These are phyloP conservation scores for Neostethus bicornis DNA, from an alignment of 2,797 vertebrate species.

Conservation along the genomic window DNA sequence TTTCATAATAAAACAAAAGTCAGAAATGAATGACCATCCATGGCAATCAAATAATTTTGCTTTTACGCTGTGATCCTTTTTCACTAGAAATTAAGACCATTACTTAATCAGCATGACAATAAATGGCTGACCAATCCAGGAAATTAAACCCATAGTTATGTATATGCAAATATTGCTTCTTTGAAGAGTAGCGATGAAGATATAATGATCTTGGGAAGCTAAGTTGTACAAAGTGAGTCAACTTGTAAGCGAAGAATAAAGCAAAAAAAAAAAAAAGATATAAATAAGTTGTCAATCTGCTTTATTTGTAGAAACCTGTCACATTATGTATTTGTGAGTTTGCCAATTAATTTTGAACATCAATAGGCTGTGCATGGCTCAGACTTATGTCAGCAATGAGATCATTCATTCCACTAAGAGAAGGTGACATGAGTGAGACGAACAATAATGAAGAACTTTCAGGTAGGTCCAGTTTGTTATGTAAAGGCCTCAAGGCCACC, in stretches of 20 bases:
- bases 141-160: too few species aligned
- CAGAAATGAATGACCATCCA: too few species aligned
- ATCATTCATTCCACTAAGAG: slow-evolving; percentile 71
- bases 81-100: too few species aligned
- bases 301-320: slow-evolving; percentile 19
- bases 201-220: too few species aligned
- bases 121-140: too few species aligned
- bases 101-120: too few species aligned
- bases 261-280: slow-evolving; percentile 6
- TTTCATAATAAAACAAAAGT: too few species aligned
- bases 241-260: background rate
- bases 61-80: too few species aligned
- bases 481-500: slow-evolving; percentile 56
- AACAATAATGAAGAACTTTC: slow-evolving; percentile 63
- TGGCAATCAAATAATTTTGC: too few species aligned
- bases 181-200: too few species aligned
- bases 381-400: slow-evolving; percentile 67
- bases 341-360: slow-evolving; percentile 46
- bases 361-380: slow-evolving; percentile 39
- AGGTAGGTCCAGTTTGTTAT: slow-evolving; percentile 66
- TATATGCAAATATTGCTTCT: too few species aligned
- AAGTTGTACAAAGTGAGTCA: too few species aligned
- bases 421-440: slow-evolving; percentile 61
- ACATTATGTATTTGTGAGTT: slow-evolving; percentile 18
- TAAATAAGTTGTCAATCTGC: background rate